Evolutionary conservation across 2,888 invertebrate genomes (phyloP), one percentile per base, ranked within the genome.

Genomic region (Proisotoma minuta): DNA sequence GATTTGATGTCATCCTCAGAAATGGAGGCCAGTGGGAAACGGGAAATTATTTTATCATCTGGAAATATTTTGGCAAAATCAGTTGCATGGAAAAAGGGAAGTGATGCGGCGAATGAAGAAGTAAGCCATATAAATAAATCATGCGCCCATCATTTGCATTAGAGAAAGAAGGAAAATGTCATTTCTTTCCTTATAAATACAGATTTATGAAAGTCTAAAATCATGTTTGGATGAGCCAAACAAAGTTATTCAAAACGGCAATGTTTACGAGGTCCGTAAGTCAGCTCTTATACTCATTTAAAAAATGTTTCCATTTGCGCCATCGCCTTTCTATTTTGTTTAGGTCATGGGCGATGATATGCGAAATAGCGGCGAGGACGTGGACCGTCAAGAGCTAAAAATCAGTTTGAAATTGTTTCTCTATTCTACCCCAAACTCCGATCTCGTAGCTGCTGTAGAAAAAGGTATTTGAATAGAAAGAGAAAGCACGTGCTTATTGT

Each of bases 371-470:
- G 85, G 85, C 75, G 82, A 82, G 0, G 86, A 85, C 72, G 84
- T 87, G 67, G 86, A 87, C 69, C 80, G 89, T 48, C 84, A 85
- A 73, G 87, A 89, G 73, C 80, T 91, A 34, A 90, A 91, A 79
- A 87, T 91, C 72, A 89, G 89, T 40, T 87, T 90, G 1, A 94
- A 95, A 80, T 83, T 94, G 72, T 93, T 93, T 77, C 81, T 93
- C 15, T 88, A 88, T 69, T 84, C 84, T 73, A 83, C 86, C 60
- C 84, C 87, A 68, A 81, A 83, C 43, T 79, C 82, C 0, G 82
- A 83, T 29, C 78, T 93, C 57, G 81, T 79, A 8, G 86, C 90
- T 74, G 89, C 91, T 24, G 80, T 93, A 65, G 83, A 87, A 60
- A 85, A 85, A 79, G 85, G 89, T 89, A 73, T 78, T 57, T 52